Base-by-base conservation (phyloP, 2,113 vertebrate species). In the Tiliqua scincoides region DNA sequence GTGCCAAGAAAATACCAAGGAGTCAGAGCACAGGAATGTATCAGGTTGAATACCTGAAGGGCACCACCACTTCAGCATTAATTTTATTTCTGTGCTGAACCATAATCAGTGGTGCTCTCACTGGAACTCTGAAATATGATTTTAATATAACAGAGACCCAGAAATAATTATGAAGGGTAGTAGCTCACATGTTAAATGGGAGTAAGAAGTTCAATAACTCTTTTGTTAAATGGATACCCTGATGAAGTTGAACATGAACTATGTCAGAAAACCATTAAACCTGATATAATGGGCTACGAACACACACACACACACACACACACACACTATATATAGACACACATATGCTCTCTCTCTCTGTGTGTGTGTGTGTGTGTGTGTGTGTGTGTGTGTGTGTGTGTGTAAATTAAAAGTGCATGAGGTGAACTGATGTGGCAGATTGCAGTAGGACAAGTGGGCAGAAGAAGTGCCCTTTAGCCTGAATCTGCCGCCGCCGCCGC, bases 161-260 rank as follows among this genome's bases (percentile, higher is more conserved):
- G 68, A 81, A 95, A 92, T 90, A 95, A 93, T 91, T 93, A 89
- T 89, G 90, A 90, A 80, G 14, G 18, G 59, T 71, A 91, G 72
- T 85, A 89, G 65, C 87, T 89, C 0, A 0, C 78, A 59, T 43
- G 89, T 65, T 81, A 90, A 94, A 84, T 88, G 85, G 14, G 10
- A 92, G 37, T 74, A 88, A 83, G 77, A 94, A 91, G 76, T 95
- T 94, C 73, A 93, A 67, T 15, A 91, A 91, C 72, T 5, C 35
- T 79, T 92, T 82, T 92, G 84, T 79, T 93, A 94, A 93, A 95
- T 87, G 88, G 48, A 95, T 92, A 79, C 59, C 15, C 85, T 94
- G 93, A 95, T 91, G 87, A 94, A 95, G 87, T 91, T 91, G 89
- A 95, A 94, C 84, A 92, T 93, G 90, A 93, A 88, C 87, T 92